Conservation (phyloP, 2,888 invertebrate species). For the Chymomyza procnemis region DNA sequence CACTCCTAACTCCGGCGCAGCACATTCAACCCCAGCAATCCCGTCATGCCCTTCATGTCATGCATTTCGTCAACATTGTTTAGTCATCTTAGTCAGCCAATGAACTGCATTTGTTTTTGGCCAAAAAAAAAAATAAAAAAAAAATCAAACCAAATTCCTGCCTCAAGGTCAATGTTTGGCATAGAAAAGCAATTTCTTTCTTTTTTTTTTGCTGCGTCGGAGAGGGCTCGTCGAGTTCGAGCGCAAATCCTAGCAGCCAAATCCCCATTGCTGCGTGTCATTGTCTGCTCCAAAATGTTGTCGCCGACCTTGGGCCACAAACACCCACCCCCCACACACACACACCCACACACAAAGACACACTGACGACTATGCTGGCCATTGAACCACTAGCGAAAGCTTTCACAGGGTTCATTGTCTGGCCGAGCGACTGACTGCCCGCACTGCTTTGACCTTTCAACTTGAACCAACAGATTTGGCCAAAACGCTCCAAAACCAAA, state of each 20-base stretch:
- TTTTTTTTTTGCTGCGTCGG: slow-evolving; percentile 11
- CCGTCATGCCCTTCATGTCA: too few relatives aligned
- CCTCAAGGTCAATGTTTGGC: slow-evolving; percentile 58
- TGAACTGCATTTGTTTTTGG: slow-evolving; percentile 46
- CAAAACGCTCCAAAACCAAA: background rate
- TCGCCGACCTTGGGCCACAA: background rate
- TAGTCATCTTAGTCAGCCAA: slow-evolving; percentile 22
- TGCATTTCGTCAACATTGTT: too few relatives aligned
- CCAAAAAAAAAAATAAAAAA: too few relatives aligned
- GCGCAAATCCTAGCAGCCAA: background rate
- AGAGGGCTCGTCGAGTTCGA: background rate
- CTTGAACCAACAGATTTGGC: background rate
- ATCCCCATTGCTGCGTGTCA: background rate
- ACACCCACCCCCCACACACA: background rate
- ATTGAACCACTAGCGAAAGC: background rate
- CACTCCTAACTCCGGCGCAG: background rate
- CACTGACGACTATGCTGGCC: too few relatives aligned
- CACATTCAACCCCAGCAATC: background rate
- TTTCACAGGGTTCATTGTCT: background rate
- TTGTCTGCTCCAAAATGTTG: background rate
- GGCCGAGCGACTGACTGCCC: background rate
- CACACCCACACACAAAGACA: background rate
- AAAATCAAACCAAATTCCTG: too few relatives aligned
- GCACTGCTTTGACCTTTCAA: slow-evolving; percentile 17
- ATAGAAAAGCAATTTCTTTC: slow-evolving; percentile 19